phyloP scores from a whole-genome alignment of 2,113 vertebrate species.

The Natator depressus region DNA sequence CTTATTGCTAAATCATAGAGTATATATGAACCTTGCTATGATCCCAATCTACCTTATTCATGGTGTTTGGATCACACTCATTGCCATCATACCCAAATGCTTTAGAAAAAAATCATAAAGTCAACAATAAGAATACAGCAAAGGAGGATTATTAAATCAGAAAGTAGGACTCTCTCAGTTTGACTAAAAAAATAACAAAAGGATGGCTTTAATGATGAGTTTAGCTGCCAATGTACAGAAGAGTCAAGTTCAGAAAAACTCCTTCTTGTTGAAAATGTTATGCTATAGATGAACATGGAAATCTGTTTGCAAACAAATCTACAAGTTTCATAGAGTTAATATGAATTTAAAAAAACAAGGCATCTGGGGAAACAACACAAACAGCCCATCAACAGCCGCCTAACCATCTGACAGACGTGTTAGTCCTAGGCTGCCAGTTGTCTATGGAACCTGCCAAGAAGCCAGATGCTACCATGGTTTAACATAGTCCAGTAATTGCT shows the following conservation, averaged over 20 bases:
- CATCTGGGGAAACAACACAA: not conserved
- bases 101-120: not conserved
- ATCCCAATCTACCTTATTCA: not conserved
- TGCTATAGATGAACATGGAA: not conserved
- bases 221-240: not conserved
- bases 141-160: not conserved
- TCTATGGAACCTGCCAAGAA: constrained; percentile 55
- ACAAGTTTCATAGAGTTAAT: constrained; percentile 6
- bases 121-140: not conserved
- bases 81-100: not conserved
- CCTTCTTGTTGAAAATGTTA: not conserved
- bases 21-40: not conserved
- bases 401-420: constrained; percentile 52
- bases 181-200: not conserved
- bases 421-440: constrained; percentile 44
- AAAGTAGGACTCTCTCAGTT: not conserved
- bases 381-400: not conserved
- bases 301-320: not conserved
- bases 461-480: constrained; percentile 57
- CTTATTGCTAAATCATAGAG: not conserved
- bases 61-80: not conserved
- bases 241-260: not conserved
- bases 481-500: constrained; percentile 48
- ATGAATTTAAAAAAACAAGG: not conserved
- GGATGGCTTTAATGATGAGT: not conserved